Evolutionary conservation across 1,140 invertebrate species (phyloP), one percentile per base, ranked within the genome.

Genomic region (Cherax destructor): DNA sequence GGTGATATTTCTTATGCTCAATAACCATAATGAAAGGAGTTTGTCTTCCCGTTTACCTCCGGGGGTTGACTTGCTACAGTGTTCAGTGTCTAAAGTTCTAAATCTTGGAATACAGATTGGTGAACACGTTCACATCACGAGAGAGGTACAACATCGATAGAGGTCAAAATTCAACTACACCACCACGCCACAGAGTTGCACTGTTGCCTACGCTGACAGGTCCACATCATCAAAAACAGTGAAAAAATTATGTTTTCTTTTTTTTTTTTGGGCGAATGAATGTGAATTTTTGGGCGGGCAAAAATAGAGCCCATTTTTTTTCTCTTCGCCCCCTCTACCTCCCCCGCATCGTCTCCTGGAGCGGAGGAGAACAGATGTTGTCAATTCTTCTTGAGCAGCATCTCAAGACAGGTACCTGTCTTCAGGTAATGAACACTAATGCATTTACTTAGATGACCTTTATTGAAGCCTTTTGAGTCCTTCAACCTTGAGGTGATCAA

Each of bases 121-220:
- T 91, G 88, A 91, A 85, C 88, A 91, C 21, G 52, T 88, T 61
- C 86, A 88, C 86, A 88, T 80, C 88, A 91, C 88, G 88, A 91
- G 16, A 91, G 81, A 74, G 1, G 52, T 72, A 91, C 88, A 91
- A 91, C 88, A 91, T 77, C 88, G 83, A 91, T 84, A 41, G 0
- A 91, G 88, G 81, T 91, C 83, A 91, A 91, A 84, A 91, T 78
- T 85, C 80, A 84, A 85, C 88, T 91, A 91, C 88, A 91, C 88
- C 88, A 91, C 88, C 88, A 91, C 88, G 88, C 88, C 88, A 91
- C 88, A 91, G 81, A 91, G 88, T 91, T 91, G 88, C 88, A 91
- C 56, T 84, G 69, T 47, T 84, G 65, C 49, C 24, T 16, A 11
- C 72, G 21, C 88, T 47, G 47, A 41, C 59, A 41, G 47, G 61